Conservation (phyloP, 2,888 invertebrate genomes). For the Drosophila rubida region DNA sequence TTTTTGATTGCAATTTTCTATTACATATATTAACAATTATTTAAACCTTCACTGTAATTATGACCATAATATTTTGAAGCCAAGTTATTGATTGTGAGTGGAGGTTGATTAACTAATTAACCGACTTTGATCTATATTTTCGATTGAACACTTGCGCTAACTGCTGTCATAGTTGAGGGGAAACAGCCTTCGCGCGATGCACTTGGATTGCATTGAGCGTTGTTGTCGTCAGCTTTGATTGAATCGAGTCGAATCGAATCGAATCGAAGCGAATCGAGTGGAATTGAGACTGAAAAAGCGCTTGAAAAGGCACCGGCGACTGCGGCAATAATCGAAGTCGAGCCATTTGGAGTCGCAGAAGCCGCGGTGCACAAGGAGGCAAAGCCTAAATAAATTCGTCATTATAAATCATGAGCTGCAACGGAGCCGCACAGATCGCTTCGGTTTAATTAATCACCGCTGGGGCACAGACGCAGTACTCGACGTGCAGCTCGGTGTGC, state of each 20-base stretch:
- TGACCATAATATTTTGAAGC: too few species aligned
- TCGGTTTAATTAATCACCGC: constrained; percentile 78
- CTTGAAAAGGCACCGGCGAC: constrained; percentile 68
- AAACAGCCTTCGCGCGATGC: constrained; percentile 4
- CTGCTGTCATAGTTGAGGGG: background rate
- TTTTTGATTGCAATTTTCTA: too few species aligned
- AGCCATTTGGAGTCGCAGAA: constrained; percentile 29
- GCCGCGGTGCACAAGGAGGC: constrained; percentile 12
- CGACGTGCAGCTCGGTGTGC: constrained; percentile 23
- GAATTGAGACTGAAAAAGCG: constrained; percentile 68
- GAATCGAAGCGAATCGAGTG: constrained; percentile 49
- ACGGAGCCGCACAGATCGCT: constrained; percentile 36
- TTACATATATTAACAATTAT: too few species aligned
- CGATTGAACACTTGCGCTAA: constrained; percentile 22
- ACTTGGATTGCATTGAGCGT: background rate
- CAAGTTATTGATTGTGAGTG: too few species aligned
- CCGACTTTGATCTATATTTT: constrained; percentile 16
- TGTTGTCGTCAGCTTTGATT: constrained; percentile 38
- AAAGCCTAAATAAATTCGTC: constrained; percentile 83
- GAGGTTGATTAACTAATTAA: too few species aligned
- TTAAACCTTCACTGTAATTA: too few species aligned
- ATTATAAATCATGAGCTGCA: constrained; percentile 83
- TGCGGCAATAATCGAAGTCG: constrained; percentile 54
- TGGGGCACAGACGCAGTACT: constrained; percentile 55
- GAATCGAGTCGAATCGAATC: constrained; percentile 31